phyloP scores from a whole-genome alignment of 2,888 invertebrate genomes.

The Sphaerophoria taeniata region DNA sequence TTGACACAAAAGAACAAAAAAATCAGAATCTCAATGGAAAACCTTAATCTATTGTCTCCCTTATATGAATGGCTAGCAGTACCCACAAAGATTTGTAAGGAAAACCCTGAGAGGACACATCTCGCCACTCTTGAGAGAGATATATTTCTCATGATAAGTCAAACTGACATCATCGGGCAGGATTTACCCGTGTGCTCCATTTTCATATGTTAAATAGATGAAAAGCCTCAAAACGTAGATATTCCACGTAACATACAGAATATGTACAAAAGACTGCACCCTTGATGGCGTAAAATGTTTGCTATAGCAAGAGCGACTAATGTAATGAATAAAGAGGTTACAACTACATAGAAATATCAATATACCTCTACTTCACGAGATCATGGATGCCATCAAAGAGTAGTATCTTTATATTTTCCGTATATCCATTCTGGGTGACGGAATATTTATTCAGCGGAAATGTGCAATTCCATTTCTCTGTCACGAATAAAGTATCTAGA shows the following conservation, averaged over 20 bases:
- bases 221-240: conserved; percentile 50
- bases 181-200: conserved; percentile 59
- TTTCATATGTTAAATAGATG: conserved; percentile 61
- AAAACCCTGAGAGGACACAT: conserved; percentile 31
- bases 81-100: neutral
- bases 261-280: neutral
- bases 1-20: conserved; percentile 47
- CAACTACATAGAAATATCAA: neutral
- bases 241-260: conserved; percentile 44
- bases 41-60: conserved; percentile 34
- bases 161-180: conserved; percentile 30
- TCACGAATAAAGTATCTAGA: conserved; percentile 59
- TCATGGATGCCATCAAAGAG: conserved; percentile 3
- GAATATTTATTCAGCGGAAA: conserved; percentile 71
- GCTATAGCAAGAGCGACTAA: neutral
- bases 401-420: conserved; percentile 1
- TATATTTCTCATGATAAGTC: conserved; percentile 34
- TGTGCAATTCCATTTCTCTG: conserved; percentile 68
- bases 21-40: conserved; percentile 44
- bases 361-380: neutral
- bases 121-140: conserved; percentile 13
- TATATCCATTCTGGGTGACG: conserved; percentile 66
- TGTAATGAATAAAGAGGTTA: neutral
- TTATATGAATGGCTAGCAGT: neutral
- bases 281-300: conserved; percentile 18